A percentile compares a stretch with the other conserved stretches of the same genome.
Conservation (phyloP, 2,888 invertebrate genomes). For the Augiades crinisus region DNA sequence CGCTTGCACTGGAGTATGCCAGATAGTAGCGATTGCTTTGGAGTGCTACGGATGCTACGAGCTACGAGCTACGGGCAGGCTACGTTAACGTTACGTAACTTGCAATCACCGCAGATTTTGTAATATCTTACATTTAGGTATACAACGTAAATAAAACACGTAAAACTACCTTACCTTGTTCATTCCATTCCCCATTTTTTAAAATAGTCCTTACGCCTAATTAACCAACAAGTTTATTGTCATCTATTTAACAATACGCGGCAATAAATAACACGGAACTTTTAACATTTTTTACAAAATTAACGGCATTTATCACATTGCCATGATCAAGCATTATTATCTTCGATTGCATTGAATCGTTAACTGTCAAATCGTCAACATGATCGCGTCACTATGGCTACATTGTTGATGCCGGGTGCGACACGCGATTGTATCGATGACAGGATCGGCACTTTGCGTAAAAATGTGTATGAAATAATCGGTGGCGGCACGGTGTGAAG, state of each 20-base stretch:
- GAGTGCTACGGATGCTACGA: conserved; percentile 28
- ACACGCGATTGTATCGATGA: conserved; percentile 52
- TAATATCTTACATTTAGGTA: neutral
- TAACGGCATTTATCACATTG: conserved; percentile 26
- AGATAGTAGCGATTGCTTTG: neutral
- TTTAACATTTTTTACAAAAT: conserved; percentile 48
- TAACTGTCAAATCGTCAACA: conserved; percentile 68
- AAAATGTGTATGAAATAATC: conserved; percentile 40
- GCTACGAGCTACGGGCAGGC: conserved; percentile 34
- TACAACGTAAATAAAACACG: neutral
- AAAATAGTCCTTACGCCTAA: conserved; percentile 35
- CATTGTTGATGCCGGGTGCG: conserved; percentile 73
- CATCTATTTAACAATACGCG: conserved; percentile 42
- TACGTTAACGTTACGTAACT: conserved; percentile 47
- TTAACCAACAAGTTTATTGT: conserved; percentile 54
- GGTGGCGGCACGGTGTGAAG: conserved; percentile 15
- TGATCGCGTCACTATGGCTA: conserved; percentile 73
- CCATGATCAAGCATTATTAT: neutral
- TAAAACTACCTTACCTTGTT: conserved; percentile 85
- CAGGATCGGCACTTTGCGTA: conserved; percentile 42
- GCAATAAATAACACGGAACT: conserved; percentile 45
- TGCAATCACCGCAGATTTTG: conserved; percentile 31
- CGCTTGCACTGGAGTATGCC: neutral
- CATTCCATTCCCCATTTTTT: conserved; percentile 92
- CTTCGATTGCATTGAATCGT: conserved; percentile 14